Conservation (phyloP, 2,113 vertebrate genomes). For the Lophius piscatorius region DNA sequence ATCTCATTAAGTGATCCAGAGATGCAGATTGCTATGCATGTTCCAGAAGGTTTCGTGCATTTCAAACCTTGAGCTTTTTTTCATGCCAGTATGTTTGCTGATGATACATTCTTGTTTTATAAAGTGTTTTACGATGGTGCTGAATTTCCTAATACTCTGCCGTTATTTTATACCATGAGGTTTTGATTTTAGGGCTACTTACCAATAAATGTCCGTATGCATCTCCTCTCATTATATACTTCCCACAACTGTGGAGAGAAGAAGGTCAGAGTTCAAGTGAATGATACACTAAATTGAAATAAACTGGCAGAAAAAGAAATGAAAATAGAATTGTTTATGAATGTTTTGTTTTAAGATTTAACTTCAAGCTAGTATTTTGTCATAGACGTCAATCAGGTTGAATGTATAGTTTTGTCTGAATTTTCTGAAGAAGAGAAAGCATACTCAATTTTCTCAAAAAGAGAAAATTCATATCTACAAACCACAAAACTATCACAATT, state of each 20-base stretch:
- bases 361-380: too few relatives aligned
- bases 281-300: background rate
- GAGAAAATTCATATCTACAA: too few relatives aligned
- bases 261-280: background rate
- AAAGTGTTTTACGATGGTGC: background rate
- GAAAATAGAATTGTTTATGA: too few relatives aligned
- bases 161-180: background rate
- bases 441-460: too few relatives aligned
- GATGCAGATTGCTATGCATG: constrained; percentile 40
- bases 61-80: constrained; percentile 8
- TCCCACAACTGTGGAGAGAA: constrained; percentile 88
- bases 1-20: constrained; percentile 31
- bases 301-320: background rate
- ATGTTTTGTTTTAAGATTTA: too few relatives aligned
- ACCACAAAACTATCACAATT: too few relatives aligned
- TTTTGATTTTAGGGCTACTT: constrained; percentile 53
- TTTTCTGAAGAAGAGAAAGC: too few relatives aligned
- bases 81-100: constrained; percentile 39
- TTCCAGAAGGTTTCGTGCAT: constrained; percentile 22
- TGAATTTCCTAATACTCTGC: background rate
- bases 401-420: too few relatives aligned
- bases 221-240: constrained; percentile 95
- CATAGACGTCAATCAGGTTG: too few relatives aligned
- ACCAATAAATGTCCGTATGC: constrained; percentile 96
- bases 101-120: constrained; percentile 7